These are phyloP conservation scores for Eupithecia subumbrata DNA, from an alignment of 2,888 invertebrate species.

Conservation along the genomic window DNA sequence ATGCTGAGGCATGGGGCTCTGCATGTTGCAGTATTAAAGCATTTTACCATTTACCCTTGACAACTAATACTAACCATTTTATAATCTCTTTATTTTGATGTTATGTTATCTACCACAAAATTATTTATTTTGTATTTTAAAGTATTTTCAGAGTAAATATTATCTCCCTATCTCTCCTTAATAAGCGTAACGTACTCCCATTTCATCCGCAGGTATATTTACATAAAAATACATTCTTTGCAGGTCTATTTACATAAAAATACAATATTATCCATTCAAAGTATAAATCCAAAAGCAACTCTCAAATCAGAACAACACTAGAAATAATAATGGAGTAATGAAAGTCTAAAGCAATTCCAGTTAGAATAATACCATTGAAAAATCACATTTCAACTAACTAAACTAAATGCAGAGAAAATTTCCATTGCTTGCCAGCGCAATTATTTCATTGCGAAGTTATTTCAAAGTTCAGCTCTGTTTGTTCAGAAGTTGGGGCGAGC, in stretches of 20 bases:
- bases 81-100: too few species aligned
- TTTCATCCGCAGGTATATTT: not conserved
- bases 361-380: not conserved
- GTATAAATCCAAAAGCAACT: not conserved
- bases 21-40: too few species aligned
- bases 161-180: too few species aligned
- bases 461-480: conserved; percentile 7
- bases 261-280: not conserved
- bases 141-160: too few species aligned
- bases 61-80: too few species aligned
- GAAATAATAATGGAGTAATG: not conserved
- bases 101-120: too few species aligned
- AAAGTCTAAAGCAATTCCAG: not conserved
- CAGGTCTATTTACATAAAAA: not conserved
- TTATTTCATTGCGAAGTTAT: conserved; percentile 2
- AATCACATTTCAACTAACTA: conserved; percentile 4
- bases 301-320: not conserved
- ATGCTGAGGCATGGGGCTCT: too few species aligned
- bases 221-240: not conserved
- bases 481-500: not conserved
- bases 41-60: too few species aligned
- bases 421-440: not conserved
- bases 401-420: conserved; percentile 9
- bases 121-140: too few species aligned
- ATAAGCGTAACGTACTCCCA: too few species aligned